Evolutionary conservation across 1,140 invertebrate species (phyloP), one percentile per base, ranked within the genome.

Genomic region (Pogonomyrmex barbatus): DNA sequence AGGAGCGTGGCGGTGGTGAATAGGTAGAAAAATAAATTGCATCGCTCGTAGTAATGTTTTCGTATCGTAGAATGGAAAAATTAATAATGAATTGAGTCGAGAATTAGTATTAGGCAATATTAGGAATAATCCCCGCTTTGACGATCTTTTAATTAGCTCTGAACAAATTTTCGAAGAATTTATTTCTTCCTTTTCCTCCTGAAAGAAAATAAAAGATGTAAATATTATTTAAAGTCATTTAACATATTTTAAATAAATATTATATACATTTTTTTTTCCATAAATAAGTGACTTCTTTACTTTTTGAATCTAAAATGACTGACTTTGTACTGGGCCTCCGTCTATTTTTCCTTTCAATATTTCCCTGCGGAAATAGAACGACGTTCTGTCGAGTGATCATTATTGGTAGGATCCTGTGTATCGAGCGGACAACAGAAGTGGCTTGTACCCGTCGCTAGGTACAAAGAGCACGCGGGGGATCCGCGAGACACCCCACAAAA

Each of bases 401-500:
- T 50, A 62, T 73, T 73, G 79, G 54, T 30, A 42, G 67, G 54
- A 83, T 83, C n/a, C 33, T 36, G 12, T 75, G 33, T 73, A 50
- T 73, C 79, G 79, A 75, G 54, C 68, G 24, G 68, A 82, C 67
- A 60, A 60, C 79, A 83, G 52, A 75, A 76, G 83, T 79, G 58
- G 83, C 71, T 79, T 85, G 71, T 76, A 85, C 47, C 47, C 83
- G 62, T 77, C 73, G 83, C 58, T 79, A 65, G 60, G 83, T 79
- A 88, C 75, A 86, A 82, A 89, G 62, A 81, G 87, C 84, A 52
- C 63, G 36, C 68, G 56, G 52, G 84, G 87, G 88, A 87, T 87
- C 50, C 78, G 56, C 60, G 71, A 63, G 85, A 88, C 68, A 83
- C 91, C 89, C 92, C 84, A 87, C 81, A 90, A 88, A 92, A 91